Conservation (phyloP, 2,113 vertebrate genomes). For the Megatriorchis doriae region DNA sequence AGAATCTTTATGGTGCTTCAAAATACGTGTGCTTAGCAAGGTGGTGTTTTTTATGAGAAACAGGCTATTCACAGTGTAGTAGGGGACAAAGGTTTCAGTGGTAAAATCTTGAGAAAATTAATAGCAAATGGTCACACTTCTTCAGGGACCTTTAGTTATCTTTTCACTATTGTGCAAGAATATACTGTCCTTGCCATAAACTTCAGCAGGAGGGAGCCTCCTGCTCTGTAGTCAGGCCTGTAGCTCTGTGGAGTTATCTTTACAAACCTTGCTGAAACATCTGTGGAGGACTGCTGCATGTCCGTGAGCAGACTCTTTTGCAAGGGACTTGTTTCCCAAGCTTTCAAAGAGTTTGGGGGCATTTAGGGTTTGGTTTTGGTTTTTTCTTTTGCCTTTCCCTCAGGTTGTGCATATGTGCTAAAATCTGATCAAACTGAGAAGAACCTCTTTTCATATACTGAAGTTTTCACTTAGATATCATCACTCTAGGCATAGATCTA, state of each 20-base stretch:
- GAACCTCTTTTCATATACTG: not conserved
- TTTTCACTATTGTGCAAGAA: not conserved
- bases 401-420: not conserved
- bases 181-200: not conserved
- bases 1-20: not conserved
- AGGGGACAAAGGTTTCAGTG: not conserved
- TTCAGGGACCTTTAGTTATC: not conserved
- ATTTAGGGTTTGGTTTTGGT: not conserved
- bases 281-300: not conserved
- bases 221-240: not conserved
- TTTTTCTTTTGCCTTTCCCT: not conserved
- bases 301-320: rapidly evolving
- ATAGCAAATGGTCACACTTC: not conserved
- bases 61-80: not conserved
- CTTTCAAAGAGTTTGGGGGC: not conserved
- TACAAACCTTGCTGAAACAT: not conserved
- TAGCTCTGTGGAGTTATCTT: not conserved
- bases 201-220: not conserved
- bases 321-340: not conserved
- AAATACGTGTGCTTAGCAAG: not conserved
- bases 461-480: not conserved
- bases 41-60: not conserved
- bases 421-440: not conserved
- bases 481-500: not conserved
- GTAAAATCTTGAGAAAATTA: not conserved